Evolutionary conservation across 1,140 invertebrate species (phyloP), one percentile per base, ranked within the genome.

Genomic region (Scylla paramamosain): DNA sequence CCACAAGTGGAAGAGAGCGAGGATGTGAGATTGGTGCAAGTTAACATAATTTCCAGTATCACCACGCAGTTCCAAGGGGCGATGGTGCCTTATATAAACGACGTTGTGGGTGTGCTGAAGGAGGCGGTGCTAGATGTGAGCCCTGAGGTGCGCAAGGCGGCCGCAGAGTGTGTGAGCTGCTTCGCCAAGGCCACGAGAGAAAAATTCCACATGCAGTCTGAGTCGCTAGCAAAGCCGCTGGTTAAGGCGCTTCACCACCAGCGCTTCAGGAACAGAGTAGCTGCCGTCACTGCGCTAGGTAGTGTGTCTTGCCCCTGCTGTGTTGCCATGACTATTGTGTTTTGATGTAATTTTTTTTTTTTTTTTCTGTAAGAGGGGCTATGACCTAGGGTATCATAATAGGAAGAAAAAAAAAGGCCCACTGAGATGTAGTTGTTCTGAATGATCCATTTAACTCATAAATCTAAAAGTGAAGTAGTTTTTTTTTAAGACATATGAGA

Each of bases 121-220:
- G 91, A 32, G 29, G 10, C 48, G 20, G 91, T 95, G 14, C 16
- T 95, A 6, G 94, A 95, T 20, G 8, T 39, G 7, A 77, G 91
- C 87, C 94, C 94, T 52, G 94, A 95, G 6, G 91, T 93, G n/a
- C 83, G 94, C 4, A 95, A 93, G 39, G 84, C 91, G 14, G 91
- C 94, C 0, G 39, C 82, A 29, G 94, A 95, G 59, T 93, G 91
- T 92, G 91, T 92, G 25, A 89, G 94, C 52, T 20, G 20, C 25
- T 93, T 77, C n/a, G 91, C 91, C 48, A 92, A 16, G 32, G 90
- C 91, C 25, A 46, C 83, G 0, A 87, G 29, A 45, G 94, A 92
- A 25, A 95, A 92, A 91, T 93, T 95, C 46, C 84, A 92, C 84
- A 87, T 95, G 91, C 94, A 95, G 91, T 95, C 94, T 0, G 91